Evolutionary conservation across 92 coral and sea anemone genomes (phyloP).

Genomic region (Paragorgia papillata): DNA sequence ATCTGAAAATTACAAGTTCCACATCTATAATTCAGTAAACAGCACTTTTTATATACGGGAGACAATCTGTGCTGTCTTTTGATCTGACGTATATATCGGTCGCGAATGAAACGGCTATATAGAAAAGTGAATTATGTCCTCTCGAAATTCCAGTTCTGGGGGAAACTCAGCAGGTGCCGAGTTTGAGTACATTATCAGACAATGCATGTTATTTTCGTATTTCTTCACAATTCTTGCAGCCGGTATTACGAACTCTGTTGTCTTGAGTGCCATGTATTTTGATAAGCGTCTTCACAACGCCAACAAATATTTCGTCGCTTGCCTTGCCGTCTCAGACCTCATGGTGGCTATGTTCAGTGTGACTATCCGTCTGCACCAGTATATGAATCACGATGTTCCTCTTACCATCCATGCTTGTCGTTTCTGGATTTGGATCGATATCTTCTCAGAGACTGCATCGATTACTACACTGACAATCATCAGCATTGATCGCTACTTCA

Average conservation of each 20-base stretch:
- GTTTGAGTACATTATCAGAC: conserved; percentile 11
- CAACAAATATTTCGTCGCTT: conserved; percentile 30
- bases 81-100: no score
- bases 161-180: not conserved
- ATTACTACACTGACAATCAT: conserved; percentile 43
- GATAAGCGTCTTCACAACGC: conserved; percentile 44
- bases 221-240: conserved; percentile 39
- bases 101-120: no score
- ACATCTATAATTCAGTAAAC: no score
- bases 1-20: no score
- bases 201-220: conserved; percentile 7
- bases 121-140: conserved; percentile 7
- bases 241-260: conserved; percentile 10
- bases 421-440: conserved; percentile 52
- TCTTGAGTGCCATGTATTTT: conserved; percentile 24
- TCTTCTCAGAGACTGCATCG: conserved; percentile 33
- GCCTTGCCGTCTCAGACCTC: conserved; percentile 35
- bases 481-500: conserved; percentile 45
- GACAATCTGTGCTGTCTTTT: no score
- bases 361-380: conserved; percentile 37
- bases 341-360: conserved; percentile 41
- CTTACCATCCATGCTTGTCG: conserved; percentile 36
- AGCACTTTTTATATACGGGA: not conserved
- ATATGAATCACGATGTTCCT: conserved; percentile 6
- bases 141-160: conserved; percentile 2